phyloP scores from a whole-genome alignment of 2,888 invertebrate genomes.

The Drosophila austrosaltans region DNA sequence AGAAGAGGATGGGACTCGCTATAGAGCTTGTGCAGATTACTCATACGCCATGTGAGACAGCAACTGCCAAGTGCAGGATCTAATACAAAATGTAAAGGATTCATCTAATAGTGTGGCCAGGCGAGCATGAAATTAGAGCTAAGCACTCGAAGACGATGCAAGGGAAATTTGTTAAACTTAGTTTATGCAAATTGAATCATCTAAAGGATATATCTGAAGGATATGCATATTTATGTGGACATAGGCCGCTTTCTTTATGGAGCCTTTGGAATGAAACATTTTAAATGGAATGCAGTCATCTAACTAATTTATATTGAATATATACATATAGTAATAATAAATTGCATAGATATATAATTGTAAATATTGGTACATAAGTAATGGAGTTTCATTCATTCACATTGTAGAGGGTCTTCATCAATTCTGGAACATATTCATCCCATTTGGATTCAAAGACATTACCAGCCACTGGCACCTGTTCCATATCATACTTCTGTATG shows the following conservation, averaged over 20 bases:
- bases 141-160: slow-evolving; percentile 24
- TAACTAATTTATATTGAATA: slow-evolving; percentile 11
- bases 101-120: slow-evolving; percentile 39
- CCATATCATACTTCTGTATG: slow-evolving; percentile 88
- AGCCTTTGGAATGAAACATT: background rate
- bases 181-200: slow-evolving; percentile 8
- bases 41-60: slow-evolving; percentile 59
- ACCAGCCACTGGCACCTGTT: slow-evolving; percentile 88
- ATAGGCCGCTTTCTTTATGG: background rate
- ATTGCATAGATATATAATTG: background rate
- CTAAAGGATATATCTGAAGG: background rate
- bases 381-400: slow-evolving; percentile 36
- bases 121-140: slow-evolving; percentile 66
- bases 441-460: slow-evolving; percentile 91
- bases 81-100: slow-evolving; percentile 4
- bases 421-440: slow-evolving; percentile 86
- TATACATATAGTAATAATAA: background rate
- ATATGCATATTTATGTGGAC: background rate
- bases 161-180: slow-evolving; percentile 10
- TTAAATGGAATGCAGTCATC: background rate
- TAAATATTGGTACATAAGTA: background rate
- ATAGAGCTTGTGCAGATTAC: slow-evolving; percentile 56
- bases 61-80: slow-evolving; percentile 33
- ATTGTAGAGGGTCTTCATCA: slow-evolving; percentile 71
- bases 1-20: slow-evolving; percentile 48